Evolutionary conservation across 2,888 invertebrate genomes (phyloP).

Genomic region (Rhaphigaster nebulosa): DNA sequence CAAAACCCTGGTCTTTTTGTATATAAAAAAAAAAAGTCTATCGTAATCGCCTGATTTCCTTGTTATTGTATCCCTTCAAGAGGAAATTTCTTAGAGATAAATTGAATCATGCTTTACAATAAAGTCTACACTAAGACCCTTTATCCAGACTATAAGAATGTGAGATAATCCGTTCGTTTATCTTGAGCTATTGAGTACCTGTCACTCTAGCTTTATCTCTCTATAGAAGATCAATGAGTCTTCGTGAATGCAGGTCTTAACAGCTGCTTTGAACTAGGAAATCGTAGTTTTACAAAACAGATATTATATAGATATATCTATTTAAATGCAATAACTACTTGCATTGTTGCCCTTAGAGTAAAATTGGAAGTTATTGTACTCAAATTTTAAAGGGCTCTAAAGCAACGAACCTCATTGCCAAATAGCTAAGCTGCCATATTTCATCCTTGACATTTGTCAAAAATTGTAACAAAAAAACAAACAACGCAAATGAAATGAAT

Average conservation of each 20-base stretch:
- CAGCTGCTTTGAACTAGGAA: not conserved
- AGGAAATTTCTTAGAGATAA: not conserved
- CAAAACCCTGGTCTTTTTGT: too few species aligned
- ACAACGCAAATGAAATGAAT: too few species aligned
- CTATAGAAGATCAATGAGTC: constrained; percentile 1
- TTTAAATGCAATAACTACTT: not conserved
- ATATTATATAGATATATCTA: not conserved
- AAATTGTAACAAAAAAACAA: too few species aligned
- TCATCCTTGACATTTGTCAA: too few species aligned
- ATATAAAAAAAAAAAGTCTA: too few species aligned
- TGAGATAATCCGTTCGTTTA: constrained; percentile 29
- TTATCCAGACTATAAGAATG: not conserved
- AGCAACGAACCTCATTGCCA: too few species aligned
- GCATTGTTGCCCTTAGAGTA: too few species aligned
- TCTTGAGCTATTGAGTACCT: constrained; percentile 3
- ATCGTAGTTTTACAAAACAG: not conserved
- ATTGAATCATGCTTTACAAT: constrained; percentile 3
- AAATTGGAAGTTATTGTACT: too few species aligned
- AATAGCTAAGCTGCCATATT: too few species aligned
- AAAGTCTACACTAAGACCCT: not conserved
- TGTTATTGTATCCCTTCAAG: not conserved
- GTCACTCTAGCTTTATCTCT: constrained; percentile 21
- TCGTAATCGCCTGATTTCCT: not conserved
- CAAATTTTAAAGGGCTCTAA: too few species aligned
- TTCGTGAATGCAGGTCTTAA: not conserved